These are phyloP conservation scores for Nycticryphes semicollaris DNA, from an alignment of 2,113 vertebrate species.

Conservation along the genomic window DNA sequence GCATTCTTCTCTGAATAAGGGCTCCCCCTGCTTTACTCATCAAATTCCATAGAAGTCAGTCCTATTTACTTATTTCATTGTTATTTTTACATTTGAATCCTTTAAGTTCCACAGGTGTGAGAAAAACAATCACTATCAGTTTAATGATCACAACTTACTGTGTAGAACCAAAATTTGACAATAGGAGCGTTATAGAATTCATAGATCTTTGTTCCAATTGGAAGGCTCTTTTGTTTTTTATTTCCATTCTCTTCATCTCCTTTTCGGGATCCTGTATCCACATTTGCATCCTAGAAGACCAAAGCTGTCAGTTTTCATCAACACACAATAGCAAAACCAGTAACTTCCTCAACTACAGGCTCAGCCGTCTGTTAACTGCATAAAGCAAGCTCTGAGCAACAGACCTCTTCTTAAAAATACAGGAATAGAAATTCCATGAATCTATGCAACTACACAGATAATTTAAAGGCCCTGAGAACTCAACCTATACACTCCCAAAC, in stretches of 20 bases:
- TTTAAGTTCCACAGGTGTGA: background rate
- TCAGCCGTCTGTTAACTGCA: background rate
- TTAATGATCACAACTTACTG: constrained; percentile 78
- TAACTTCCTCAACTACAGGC: background rate
- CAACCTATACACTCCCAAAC: background rate
- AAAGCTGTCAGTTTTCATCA: background rate
- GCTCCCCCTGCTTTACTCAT: background rate
- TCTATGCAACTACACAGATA: background rate
- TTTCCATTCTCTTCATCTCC: constrained; percentile 94
- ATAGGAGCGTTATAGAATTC: constrained; percentile 98
- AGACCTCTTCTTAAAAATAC: background rate
- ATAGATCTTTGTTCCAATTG: constrained; percentile 90
- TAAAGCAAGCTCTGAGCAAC: background rate
- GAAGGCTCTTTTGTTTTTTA: constrained; percentile 84
- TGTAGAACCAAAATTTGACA: constrained; percentile 99
- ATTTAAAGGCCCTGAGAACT: background rate
- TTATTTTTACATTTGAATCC: background rate
- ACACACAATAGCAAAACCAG: background rate
- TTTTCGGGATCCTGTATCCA: constrained; percentile 84
- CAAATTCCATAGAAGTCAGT: background rate
- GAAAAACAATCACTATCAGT: background rate
- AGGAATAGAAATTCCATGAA: background rate
- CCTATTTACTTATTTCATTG: background rate
- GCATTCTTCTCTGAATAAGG: background rate
- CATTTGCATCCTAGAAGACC: constrained; percentile 83